Evolutionary conservation across 2,797 vertebrate genomes (phyloP).

Genomic region (Dallia pectoralis): DNA sequence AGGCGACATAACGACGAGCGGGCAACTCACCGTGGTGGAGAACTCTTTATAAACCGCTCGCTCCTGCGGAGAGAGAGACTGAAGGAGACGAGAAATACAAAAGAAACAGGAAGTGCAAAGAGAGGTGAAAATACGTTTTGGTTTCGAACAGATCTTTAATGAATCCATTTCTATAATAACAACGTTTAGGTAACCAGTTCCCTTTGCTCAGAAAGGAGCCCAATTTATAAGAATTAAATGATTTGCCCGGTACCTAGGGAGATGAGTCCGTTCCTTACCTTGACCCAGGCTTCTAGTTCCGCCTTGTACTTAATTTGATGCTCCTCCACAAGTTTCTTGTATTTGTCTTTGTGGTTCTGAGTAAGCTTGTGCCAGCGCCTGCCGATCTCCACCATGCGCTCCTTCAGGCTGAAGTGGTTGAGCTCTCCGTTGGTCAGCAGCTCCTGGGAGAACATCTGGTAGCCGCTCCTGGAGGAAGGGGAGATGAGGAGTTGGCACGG

Average conservation of each 20-base stretch:
- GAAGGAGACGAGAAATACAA: constrained; percentile 15
- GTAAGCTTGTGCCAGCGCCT: constrained; percentile 80
- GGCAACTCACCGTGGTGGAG: constrained; percentile 69
- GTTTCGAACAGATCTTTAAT: background rate
- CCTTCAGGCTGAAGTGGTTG: constrained; percentile 81
- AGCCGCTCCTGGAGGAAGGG: constrained; percentile 70
- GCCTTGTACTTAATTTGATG: constrained; percentile 78
- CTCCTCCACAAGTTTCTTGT: constrained; percentile 81
- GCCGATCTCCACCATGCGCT: constrained; percentile 84
- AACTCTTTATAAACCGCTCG: constrained; percentile 76
- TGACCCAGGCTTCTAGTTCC: constrained; percentile 75
- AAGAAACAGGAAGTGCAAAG: background rate
- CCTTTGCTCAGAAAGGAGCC: background rate
- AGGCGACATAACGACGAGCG: background rate
- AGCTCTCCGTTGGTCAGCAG: constrained; percentile 80
- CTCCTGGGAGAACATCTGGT: constrained; percentile 85
- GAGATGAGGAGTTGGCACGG: background rate
- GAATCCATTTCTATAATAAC: background rate
- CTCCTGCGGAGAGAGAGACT: constrained; percentile 79
- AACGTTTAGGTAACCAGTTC: background rate
- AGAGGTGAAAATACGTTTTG: background rate
- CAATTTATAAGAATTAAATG: background rate
- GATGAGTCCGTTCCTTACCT: constrained; percentile 57
- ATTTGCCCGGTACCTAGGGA: background rate
- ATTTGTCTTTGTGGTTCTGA: constrained; percentile 76